Evolutionary conservation across 2,113 vertebrate genomes (phyloP).

Genomic region (Corvus cornix): DNA sequence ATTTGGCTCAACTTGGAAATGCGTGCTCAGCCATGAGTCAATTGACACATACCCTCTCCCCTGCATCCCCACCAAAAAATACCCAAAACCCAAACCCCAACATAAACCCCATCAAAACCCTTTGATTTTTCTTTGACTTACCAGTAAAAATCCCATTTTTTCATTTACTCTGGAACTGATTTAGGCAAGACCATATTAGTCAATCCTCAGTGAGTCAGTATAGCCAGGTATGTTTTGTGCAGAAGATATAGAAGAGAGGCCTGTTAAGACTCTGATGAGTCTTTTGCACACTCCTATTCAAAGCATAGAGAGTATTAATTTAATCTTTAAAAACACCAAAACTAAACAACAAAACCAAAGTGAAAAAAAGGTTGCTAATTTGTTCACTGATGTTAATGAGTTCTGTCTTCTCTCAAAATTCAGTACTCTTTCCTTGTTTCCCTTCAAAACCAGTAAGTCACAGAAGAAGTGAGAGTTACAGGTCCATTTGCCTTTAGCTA

Average conservation of each 20-base stretch:
- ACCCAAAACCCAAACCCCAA: accelerated
- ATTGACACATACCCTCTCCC: accelerated
- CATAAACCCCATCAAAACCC: accelerated
- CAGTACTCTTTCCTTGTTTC: background rate
- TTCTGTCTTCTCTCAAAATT: background rate
- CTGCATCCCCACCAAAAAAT: accelerated
- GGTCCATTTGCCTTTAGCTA: background rate
- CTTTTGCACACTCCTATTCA: background rate
- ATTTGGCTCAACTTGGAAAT: background rate
- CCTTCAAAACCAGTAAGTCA: background rate
- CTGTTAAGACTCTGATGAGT: background rate
- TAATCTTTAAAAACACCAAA: background rate
- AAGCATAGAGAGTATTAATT: background rate
- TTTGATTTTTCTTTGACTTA: background rate
- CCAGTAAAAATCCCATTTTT: background rate
- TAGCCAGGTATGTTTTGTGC: background rate
- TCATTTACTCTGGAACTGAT: background rate
- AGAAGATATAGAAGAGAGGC: background rate
- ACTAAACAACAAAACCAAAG: no score
- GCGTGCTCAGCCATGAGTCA: background rate
- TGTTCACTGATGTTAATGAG: background rate
- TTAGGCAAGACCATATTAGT: background rate
- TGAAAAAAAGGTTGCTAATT: background rate
- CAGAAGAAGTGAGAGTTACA: background rate
- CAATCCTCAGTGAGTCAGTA: background rate